These are phyloP conservation scores for Rhinichthys osculus DNA, from an alignment of 2,797 vertebrate species.

Conservation along the genomic window DNA sequence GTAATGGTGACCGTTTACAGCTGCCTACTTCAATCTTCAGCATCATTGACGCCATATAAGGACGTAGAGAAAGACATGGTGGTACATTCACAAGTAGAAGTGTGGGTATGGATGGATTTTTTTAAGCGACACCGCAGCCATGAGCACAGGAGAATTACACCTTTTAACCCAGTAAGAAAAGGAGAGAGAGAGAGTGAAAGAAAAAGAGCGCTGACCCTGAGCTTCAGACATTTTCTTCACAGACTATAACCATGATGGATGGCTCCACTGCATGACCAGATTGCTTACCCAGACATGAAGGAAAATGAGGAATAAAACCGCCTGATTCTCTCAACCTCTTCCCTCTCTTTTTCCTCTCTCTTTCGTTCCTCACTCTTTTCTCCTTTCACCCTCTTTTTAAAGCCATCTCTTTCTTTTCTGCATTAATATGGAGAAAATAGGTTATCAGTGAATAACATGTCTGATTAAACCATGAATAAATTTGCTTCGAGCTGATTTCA, in stretches of 20 bases:
- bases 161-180: constrained; percentile 44
- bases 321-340: constrained; percentile 61
- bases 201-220: constrained; percentile 63
- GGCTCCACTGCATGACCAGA: constrained; percentile 70
- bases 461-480: constrained; percentile 58
- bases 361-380: constrained; percentile 28
- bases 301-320: constrained; percentile 73
- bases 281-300: constrained; percentile 78
- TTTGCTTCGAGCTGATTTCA: constrained; percentile 48
- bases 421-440: constrained; percentile 46
- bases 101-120: constrained; percentile 8
- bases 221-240: constrained; percentile 67
- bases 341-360: constrained; percentile 44
- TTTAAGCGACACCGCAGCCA: constrained; percentile 53
- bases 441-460: constrained; percentile 51
- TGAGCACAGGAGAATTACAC: constrained; percentile 65
- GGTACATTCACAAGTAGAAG: background rate
- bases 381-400: constrained; percentile 30
- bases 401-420: constrained; percentile 34
- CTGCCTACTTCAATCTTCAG: constrained; percentile 50
- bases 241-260: constrained; percentile 78
- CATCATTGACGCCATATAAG: constrained; percentile 46
- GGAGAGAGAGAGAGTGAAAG: constrained; percentile 11
- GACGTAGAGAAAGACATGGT: constrained; percentile 22
- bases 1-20: constrained; percentile 30